Base-by-base conservation (phyloP, 1,140 invertebrate species). In the Ceratina australensis region DNA sequence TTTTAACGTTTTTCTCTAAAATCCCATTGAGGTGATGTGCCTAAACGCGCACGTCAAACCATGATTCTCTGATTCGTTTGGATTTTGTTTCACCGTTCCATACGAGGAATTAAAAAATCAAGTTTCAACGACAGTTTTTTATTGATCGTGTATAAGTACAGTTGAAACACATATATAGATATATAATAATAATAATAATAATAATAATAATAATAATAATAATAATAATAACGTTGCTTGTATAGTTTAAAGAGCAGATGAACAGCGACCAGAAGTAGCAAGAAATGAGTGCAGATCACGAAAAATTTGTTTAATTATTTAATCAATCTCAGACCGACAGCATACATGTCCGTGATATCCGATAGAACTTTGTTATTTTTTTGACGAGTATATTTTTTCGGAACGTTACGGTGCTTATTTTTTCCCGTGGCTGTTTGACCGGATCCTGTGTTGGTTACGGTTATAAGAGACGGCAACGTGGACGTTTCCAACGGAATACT, bases 321-420 rank as follows among this genome's bases (percentile, higher is more conserved):
- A 1, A 61, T 80, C 59, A 75, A 63, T 33, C 88, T 82, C 33
- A 91, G 76, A 67, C 90, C 90, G 52, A 90, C 66, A 18, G 90
- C 90, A 50, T 89, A 91, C 81, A 91, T 90, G n/a, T 90, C 86
- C 0, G 79, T 81, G 12, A 89, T 83, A 20, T 90, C 80, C 12
- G 77, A 20, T 4, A 83, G 16, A 64, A 88, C 66, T 72, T 89
- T 86, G 28, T 64, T 86, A 57, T 82, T 89, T 26, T 81, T 90
- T 5, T 78, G 72, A 28, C 74, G 66, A 52, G 52, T 71, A n/a
- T 78, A 67, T 54, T 80, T 89, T 10, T 81, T 86, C 1, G 59
- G 56, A 49, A 63, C 54, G 16, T 64, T 79, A 50, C 63, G 72
- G 10, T 16, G 75, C 50, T 85, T 87, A 47, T 57, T 74, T 28